Evolutionary conservation across 2,797 vertebrate species (phyloP).

Genomic region (Vireo griseus): DNA sequence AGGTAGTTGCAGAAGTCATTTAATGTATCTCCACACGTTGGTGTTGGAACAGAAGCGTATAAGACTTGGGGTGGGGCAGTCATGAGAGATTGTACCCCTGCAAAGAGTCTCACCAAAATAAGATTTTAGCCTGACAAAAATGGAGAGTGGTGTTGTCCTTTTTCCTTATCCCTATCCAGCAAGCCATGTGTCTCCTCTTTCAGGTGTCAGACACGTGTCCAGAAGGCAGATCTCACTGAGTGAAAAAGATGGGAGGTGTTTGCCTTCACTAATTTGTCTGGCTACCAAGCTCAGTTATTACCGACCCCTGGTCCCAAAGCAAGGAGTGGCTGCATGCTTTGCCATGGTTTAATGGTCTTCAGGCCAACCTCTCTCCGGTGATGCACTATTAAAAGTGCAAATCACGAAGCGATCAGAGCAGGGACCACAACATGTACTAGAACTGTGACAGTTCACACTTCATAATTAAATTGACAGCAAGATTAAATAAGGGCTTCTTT

Average conservation of each 20-base stretch:
- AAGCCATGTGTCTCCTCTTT: not conserved
- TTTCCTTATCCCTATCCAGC: not conserved
- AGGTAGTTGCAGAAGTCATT: not conserved
- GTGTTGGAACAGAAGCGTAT: not conserved
- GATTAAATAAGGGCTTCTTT: not conserved
- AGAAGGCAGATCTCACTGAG: not conserved
- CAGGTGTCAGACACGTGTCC: not conserved
- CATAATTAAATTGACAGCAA: not conserved
- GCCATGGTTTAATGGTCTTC: not conserved
- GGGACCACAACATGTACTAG: not conserved
- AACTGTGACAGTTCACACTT: slow-evolving; percentile 16
- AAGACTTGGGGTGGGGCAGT: not conserved
- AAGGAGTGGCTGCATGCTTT: not conserved
- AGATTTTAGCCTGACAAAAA: not conserved
- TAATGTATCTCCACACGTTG: not conserved
- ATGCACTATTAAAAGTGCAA: not conserved
- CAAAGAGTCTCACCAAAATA: not conserved
- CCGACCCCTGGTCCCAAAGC: not conserved
- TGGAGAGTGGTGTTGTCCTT: not conserved
- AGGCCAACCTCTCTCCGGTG: not conserved
- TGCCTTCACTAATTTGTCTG: not conserved
- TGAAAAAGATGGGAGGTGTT: not conserved
- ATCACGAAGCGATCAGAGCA: not conserved
- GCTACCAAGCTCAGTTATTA: not conserved
- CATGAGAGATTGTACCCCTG: not conserved